Evolutionary conservation across 2,888 invertebrate species (phyloP).

Genomic region (Volucella inanis): DNA sequence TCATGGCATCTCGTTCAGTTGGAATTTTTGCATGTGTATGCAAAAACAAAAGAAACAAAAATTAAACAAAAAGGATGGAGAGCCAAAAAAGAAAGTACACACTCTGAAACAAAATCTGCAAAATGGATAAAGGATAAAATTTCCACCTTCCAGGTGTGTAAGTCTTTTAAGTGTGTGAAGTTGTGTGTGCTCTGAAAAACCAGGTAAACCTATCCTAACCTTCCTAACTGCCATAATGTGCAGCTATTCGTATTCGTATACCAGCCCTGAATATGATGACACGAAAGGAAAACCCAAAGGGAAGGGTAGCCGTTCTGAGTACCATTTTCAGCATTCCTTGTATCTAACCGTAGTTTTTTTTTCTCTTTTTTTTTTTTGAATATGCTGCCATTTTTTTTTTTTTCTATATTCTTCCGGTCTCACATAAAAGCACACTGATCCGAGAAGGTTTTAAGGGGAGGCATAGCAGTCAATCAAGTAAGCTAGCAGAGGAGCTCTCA

Average conservation of each 20-base stretch:
- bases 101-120: constrained; percentile 68
- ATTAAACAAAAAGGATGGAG: background rate
- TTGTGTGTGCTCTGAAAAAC: constrained; percentile 27
- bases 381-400: too few species aligned
- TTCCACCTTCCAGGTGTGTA: constrained; percentile 58
- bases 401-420: constrained; percentile 27
- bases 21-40: constrained; percentile 64
- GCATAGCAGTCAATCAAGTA: constrained; percentile 53
- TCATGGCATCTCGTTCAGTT: constrained; percentile 5
- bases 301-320: background rate
- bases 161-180: background rate
- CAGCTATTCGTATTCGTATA: background rate
- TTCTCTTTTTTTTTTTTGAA: constrained; percentile 4
- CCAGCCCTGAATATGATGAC: constrained; percentile 6
- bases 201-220: constrained; percentile 39
- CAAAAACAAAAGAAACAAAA: constrained; percentile 24
- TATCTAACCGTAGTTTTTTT: constrained; percentile 54
- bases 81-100: constrained; percentile 8
- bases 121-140: constrained; percentile 70
- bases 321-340: constrained; percentile 53
- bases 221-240: constrained; percentile 49
- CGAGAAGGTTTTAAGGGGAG: background rate
- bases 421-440: constrained; percentile 19
- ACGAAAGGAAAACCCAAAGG: constrained; percentile 16
- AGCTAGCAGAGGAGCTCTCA: constrained; percentile 43